Evolutionary conservation across 2,888 invertebrate species (phyloP), one percentile per base, ranked within the genome.

Genomic region (Gisinianus flammeolus): DNA sequence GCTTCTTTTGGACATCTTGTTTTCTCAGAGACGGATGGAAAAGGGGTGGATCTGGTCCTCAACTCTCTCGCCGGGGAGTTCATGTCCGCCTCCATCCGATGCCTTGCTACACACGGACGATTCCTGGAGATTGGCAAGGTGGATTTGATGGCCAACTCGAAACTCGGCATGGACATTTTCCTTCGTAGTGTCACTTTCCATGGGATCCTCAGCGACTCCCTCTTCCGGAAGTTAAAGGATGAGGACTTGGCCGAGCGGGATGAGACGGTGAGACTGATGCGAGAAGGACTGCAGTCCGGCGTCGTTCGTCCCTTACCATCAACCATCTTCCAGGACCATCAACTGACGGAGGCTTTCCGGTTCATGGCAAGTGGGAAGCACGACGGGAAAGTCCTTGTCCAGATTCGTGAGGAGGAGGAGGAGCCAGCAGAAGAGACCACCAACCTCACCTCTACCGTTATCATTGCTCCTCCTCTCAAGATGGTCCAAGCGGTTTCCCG

Each of bases 131-230:
- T n/a, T n/a, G n/a, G n/a, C n/a, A n/a, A n/a, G n/a, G n/a, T 0
- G 83, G 66, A 31, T 66, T 75, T 28, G 66, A 75, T 33, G 19
- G 33, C n/a, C 62, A 35, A 30, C 31, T 22, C 12, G 35, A 30
- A 68, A 91, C 92, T 2, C 33, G 76, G 62, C 6, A 98, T 98
- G 98, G 91, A 95, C 0, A 87, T 97, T 26, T 97, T 98, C 89
- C 88, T 98, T 85, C 97, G 95, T 87, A 98, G 98, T 87, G 94
- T 95, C 22, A 92, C 95, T 22, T 96, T 98, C 91, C 97, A 98
- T 88, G 98, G 98, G 83, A 96, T n/a, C n/a, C n/a, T n/a, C n/a
- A n/a, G n/a, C n/a, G n/a, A n/a, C n/a, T n/a, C n/a, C n/a, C n/a
- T n/a, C 98, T 86, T 89, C 98, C 62, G 89, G 98, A 85, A 98